Base-by-base conservation (phyloP, 2,113 vertebrate species). In the Zonotrichia leucophrys region DNA sequence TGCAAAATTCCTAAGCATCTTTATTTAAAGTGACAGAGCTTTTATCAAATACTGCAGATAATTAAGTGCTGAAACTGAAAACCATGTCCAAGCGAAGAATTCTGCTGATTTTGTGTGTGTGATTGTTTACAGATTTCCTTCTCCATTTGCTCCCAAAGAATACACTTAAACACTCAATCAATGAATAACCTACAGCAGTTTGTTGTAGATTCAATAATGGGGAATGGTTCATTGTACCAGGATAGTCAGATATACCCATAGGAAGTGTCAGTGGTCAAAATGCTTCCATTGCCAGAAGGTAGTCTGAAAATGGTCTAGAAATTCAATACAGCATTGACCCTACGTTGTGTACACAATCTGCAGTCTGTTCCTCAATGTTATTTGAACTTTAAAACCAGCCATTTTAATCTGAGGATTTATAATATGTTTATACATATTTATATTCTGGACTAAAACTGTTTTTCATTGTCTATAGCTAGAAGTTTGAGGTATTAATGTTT, bases 211-310 rank as follows among this genome's bases (percentile, higher is more conserved):
- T 98, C 98, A 98, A 98, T 98, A 98, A 98, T 95, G 96, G 98
- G 97, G 98, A 98, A 97, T 95, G 97, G 96, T 97, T 97, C 96
- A 96, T 97, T 98, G 98, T 98, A 98, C 97, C 94, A 98, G 98
- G 98, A 98, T 98, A 98, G 98, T 98, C 98, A 98, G 98, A 98
- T 98, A 98, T 99, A 98, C 99, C 99, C 98, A 98, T 96, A 98
- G 99, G 98, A 98, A 98, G 98, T 98, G 98, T 98, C 98, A 98
- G 98, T 99, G 99, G 99, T 99, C 99, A 99, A 99, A 99, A 99
- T 99, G 99, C 99, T 99, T 99, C 99, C 98, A 99, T 98, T 98
- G 99, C 99, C 99, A 99, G 99, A 98, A 99, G 99, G 99, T 99
- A 99, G 99, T 99, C 98, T 99, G 98, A 99, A 98, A 99, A 99